phyloP scores from a whole-genome alignment of 1,140 invertebrate species.

The Cyclina sinensis region DNA sequence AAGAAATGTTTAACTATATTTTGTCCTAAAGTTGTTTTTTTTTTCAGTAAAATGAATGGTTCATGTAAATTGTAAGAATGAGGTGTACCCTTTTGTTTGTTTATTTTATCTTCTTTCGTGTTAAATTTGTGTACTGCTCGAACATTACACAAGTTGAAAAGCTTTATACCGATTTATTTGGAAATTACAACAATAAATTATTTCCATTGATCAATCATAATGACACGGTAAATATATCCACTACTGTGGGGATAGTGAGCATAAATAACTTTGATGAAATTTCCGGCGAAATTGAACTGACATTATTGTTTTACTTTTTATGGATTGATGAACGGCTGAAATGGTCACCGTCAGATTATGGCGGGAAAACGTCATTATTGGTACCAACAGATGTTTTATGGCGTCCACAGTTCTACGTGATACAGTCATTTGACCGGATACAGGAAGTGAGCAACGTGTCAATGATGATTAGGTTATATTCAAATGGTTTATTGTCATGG shows the following conservation, averaged over 20 bases:
- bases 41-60: too few species aligned
- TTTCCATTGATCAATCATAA: constrained; percentile 41
- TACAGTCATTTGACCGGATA: constrained; percentile 35
- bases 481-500: constrained; percentile 24
- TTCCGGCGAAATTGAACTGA: constrained; percentile 39
- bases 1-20: too few species aligned
- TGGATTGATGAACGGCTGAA: constrained; percentile 45
- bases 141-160: constrained; percentile 25
- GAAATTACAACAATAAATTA: constrained; percentile 24
- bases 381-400: constrained; percentile 41
- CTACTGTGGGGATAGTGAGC: not conserved
- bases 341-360: constrained; percentile 41
- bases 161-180: constrained; percentile 33
- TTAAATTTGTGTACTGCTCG: not conserved
- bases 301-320: not conserved
- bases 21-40: too few species aligned
- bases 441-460: constrained; percentile 39
- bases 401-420: constrained; percentile 36
- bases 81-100: not conserved
- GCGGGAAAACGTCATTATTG: constrained; percentile 46
- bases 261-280: constrained; percentile 60
- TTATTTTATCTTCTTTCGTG: not conserved
- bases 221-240: not conserved
- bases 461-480: not conserved
- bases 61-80: not conserved